Evolutionary conservation across 2,797 vertebrate species (phyloP), one percentile per base, ranked within the genome.

Genomic region (Fistularia tabacaria): DNA sequence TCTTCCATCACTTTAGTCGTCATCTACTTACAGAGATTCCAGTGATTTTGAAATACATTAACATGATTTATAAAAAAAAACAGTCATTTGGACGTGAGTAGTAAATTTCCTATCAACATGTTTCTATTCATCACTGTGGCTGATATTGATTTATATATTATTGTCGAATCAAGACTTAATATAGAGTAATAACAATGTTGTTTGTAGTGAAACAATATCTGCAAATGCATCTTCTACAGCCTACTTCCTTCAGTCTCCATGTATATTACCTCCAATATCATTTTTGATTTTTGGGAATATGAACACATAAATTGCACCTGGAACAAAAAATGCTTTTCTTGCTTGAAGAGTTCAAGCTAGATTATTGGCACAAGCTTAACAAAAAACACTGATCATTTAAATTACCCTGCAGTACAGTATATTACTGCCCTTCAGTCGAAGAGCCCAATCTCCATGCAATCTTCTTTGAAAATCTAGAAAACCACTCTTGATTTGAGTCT

Each of bases 351-450:
- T 10, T 48, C 12, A n/a, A 44, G 3, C 39, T 25, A 8, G 3
- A 57, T 49, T 44, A 75, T 36, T 72, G 63, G 57, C 55, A 66
- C 47, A 42, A 62, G 8, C 54, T 66, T 55, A 41, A n/a, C n/a
- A n/a, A n/a, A 12, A 59, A 62, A 55, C 36, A 54, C 40, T 46
- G 15, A 14, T 62, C 69, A 64, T 66, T 50, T 42, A 42, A 54
- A 39, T 41, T 38, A 54, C 12, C 25, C 25, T 48, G 43, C 43
- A 49, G 53, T 6, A 57, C 14, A 59, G 57, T 54, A 46, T n/a
- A 38, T 25, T 25, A 25, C 5, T 2, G 25, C 25, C 25, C 57
- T 42, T 59, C 14, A 11, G 10, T 43, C 54, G 65, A 44, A 60
- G 50, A 46, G 54, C 44, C 39, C 52, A 51, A 49, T 50, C 63